phyloP scores from a whole-genome alignment of 2,113 vertebrate genomes.

The Psittacus erithacus region DNA sequence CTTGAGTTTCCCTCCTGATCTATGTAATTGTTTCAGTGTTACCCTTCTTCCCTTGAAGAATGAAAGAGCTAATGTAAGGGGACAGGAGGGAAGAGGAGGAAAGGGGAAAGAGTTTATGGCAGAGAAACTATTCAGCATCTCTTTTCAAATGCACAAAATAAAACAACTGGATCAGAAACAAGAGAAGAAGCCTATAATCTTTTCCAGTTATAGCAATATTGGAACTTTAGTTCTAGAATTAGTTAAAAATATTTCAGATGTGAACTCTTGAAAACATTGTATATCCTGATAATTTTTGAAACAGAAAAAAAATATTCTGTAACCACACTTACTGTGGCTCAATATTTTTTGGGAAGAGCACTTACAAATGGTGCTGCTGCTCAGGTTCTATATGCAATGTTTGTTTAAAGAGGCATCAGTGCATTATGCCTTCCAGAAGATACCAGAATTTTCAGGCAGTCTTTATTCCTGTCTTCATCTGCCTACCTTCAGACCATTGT shows the following conservation, averaged over 20 bases:
- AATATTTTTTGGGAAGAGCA: neutral
- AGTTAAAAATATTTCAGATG: neutral
- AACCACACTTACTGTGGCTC: neutral
- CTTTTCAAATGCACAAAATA: neutral
- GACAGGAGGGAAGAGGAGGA: neutral
- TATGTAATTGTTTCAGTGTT: neutral
- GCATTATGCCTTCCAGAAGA: neutral
- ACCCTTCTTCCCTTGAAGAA: neutral
- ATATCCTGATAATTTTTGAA: neutral
- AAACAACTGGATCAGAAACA: neutral
- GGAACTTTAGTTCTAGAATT: neutral
- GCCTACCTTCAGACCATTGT: neutral
- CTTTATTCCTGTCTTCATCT: neutral
- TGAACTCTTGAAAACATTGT: neutral
- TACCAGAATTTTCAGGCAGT: neutral
- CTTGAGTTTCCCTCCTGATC: neutral
- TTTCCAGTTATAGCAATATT: neutral
- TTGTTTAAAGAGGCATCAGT: neutral
- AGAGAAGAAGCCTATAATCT: neutral
- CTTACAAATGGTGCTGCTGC: neutral
- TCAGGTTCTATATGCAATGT: neutral
- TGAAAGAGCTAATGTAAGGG: neutral
- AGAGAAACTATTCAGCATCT: neutral
- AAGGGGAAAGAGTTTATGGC: neutral
- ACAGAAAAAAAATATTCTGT: neutral